Conservation (phyloP, 2,797 vertebrate genomes). For the Bradypodion ventrale region DNA sequence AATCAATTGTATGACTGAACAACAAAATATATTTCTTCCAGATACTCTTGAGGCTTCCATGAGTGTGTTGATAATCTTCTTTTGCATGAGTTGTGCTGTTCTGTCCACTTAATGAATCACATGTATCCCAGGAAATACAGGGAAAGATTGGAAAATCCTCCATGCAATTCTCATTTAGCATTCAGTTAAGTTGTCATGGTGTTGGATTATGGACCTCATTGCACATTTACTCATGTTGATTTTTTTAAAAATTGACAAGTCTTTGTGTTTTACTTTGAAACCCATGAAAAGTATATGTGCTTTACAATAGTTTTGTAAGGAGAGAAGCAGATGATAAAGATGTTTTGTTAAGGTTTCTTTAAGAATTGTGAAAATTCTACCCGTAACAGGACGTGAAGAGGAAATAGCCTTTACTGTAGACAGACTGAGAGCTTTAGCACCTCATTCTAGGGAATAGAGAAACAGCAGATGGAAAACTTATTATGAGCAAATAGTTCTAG, state of each 20-base stretch:
- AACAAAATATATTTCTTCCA: neutral
- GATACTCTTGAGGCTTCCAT: no score
- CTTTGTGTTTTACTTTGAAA: constrained; percentile 42
- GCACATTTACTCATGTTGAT: neutral
- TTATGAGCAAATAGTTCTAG: neutral
- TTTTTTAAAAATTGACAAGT: constrained; percentile 16
- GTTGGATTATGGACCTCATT: neutral
- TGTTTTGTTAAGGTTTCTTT: constrained; percentile 19
- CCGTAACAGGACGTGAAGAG: neutral
- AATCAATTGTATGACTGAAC: no score
- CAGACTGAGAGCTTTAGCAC: constrained; percentile 7
- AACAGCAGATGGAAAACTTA: neutral
- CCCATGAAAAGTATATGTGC: constrained; percentile 20
- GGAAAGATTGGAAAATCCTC: neutral
- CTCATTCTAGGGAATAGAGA: constrained; percentile 5
- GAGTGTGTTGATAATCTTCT: neutral
- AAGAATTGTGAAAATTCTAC: neutral
- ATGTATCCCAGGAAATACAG: neutral
- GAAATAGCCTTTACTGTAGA: rapidly evolving
- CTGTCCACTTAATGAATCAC: neutral
- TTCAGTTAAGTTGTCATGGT: neutral
- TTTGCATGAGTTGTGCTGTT: neutral
- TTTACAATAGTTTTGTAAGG: neutral
- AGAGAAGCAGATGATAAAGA: constrained; percentile 73
- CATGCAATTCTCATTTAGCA: constrained; percentile 25